Conservation (phyloP, 2,888 invertebrate species). For the Macaria notata region DNA sequence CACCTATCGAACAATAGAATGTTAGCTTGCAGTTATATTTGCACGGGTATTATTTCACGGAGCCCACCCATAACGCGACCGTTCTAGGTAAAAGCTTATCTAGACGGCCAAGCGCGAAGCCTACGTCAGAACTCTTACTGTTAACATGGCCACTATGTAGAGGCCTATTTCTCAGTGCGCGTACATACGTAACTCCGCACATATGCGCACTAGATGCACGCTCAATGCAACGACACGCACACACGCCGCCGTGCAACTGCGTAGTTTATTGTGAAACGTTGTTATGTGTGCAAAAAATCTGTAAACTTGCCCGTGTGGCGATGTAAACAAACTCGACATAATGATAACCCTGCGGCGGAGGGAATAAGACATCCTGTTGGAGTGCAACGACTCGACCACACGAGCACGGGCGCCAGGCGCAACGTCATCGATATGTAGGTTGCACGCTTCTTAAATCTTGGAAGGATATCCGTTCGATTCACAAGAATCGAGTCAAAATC, state of each 20-base stretch:
- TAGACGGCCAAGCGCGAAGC: not conserved
- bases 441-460: not conserved
- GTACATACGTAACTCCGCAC: constrained; percentile 24
- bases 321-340: constrained; percentile 27
- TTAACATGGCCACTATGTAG: constrained; percentile 25
- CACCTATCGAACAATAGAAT: too few species aligned
- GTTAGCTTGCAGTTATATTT: too few species aligned
- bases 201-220: constrained; percentile 47
- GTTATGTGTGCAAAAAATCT: constrained; percentile 43
- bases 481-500: constrained; percentile 37
- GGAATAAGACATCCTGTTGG: constrained; percentile 11
- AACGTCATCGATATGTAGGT: too few species aligned
- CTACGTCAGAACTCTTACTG: constrained; percentile 31
- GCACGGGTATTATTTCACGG: not conserved
- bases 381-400: constrained; percentile 2
- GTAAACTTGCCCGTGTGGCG: constrained; percentile 28
- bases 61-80: not conserved
- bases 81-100: constrained; percentile 7
- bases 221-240: constrained; percentile 45
- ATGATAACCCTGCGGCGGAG: constrained; percentile 11
- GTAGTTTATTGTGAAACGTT: constrained; percentile 58
- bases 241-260: constrained; percentile 63
- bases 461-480: constrained; percentile 11
- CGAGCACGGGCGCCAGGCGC: too few species aligned
- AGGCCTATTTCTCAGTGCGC: constrained; percentile 52